Evolutionary conservation across 2,888 invertebrate species (phyloP).

Genomic region (Tenthredo livida): DNA sequence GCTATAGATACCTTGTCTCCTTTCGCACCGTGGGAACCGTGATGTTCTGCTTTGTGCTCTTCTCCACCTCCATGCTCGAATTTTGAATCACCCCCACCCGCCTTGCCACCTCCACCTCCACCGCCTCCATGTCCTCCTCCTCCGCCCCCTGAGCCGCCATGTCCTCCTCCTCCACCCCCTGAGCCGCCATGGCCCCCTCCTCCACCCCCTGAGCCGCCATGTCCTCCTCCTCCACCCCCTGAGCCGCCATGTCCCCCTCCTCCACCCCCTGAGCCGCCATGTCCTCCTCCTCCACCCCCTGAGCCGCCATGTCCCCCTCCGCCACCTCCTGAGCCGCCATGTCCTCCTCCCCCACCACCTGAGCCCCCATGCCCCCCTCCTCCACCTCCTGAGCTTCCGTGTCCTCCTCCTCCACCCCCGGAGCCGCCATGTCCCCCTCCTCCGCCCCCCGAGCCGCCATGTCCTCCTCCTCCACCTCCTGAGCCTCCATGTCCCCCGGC

Average conservation of each 20-base stretch:
- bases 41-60: conserved; percentile 71
- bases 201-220: conserved; percentile 58
- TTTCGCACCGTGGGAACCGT: conserved; percentile 69
- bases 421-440: conserved; percentile 36
- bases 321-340: conserved; percentile 19
- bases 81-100: conserved; percentile 56
- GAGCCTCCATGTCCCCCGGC: conserved; percentile 54
- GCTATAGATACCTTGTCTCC: conserved; percentile 70
- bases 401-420: conserved; percentile 8
- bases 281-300: neutral
- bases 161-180: neutral
- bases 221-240: conserved; percentile 2
- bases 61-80: conserved; percentile 70
- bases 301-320: conserved; percentile 53
- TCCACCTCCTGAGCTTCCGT: conserved; percentile 59
- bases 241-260: neutral
- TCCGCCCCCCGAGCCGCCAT: conserved; percentile 48
- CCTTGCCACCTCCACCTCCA: conserved; percentile 39
- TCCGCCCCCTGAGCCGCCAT: neutral
- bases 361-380: neutral
- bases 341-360: conserved; percentile 57
- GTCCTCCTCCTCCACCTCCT: conserved; percentile 56
- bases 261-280: conserved; percentile 55
- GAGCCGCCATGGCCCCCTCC: neutral
- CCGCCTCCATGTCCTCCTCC: neutral